These are phyloP conservation scores for Drosophila elegans DNA, from an alignment of 1,140 invertebrate species.

Conservation along the genomic window DNA sequence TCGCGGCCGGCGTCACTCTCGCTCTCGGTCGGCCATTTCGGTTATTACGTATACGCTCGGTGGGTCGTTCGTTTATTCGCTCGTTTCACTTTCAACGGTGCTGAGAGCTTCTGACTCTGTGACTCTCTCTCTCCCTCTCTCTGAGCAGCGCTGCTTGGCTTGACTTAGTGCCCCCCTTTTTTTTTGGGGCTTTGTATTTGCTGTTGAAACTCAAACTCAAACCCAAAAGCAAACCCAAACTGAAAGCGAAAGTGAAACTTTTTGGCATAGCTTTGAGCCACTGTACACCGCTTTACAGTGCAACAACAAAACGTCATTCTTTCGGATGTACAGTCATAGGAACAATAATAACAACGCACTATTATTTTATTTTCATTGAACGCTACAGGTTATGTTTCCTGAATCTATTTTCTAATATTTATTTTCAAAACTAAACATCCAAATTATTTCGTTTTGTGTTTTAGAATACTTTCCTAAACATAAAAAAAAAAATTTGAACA, in stretches of 20 bases:
- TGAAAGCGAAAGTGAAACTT: slow-evolving; percentile 84
- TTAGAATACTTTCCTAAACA: too few relatives aligned
- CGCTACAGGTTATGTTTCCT: too few relatives aligned
- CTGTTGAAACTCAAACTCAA: slow-evolving; percentile 69
- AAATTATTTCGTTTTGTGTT: too few relatives aligned
- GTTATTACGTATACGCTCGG: slow-evolving; percentile 70
- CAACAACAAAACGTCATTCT: slow-evolving; percentile 51
- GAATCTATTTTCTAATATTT: too few relatives aligned
- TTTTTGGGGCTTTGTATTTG: slow-evolving; percentile 44
- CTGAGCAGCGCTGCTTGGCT: slow-evolving; percentile 58
- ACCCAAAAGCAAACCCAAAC: slow-evolving; percentile 25
- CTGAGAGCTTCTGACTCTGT: not conserved
- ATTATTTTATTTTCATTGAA: not conserved
- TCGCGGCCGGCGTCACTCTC: slow-evolving; percentile 58
- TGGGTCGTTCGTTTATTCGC: slow-evolving; percentile 27
- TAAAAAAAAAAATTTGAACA: too few relatives aligned
- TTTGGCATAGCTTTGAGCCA: slow-evolving; percentile 72
- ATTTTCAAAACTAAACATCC: too few relatives aligned
- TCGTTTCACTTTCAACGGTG: slow-evolving; percentile 72
- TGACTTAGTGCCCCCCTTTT: slow-evolving; percentile 78
- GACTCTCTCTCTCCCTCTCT: slow-evolving; percentile 28
- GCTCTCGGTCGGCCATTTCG: slow-evolving; percentile 61
- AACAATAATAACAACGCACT: not conserved
- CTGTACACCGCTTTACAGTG: slow-evolving; percentile 41
- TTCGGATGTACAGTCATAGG: slow-evolving; percentile 19